phyloP scores from a whole-genome alignment of 92 coral and sea anemone species.

The Paragorgia papillata region DNA sequence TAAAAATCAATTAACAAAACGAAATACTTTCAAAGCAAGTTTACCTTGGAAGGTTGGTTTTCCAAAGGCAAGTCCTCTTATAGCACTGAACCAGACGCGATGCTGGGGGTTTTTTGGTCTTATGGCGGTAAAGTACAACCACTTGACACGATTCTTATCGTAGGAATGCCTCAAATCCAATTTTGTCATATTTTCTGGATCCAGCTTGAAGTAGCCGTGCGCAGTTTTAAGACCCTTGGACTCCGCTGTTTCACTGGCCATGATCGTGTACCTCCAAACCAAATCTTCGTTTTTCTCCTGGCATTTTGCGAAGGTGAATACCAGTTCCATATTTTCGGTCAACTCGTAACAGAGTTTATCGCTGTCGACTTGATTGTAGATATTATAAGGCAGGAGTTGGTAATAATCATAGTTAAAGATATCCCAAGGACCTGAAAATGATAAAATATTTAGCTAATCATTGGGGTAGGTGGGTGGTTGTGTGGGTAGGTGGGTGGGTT shows the following conservation, averaged over 20 bases:
- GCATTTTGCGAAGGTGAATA: neutral
- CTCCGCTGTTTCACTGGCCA: neutral
- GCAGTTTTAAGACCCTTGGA: constrained; percentile 12
- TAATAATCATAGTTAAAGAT: neutral
- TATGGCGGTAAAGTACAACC: too few relatives aligned
- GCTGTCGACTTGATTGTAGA: neutral
- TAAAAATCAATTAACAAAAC: too few relatives aligned
- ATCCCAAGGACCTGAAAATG: neutral
- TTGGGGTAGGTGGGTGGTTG: too few relatives aligned
- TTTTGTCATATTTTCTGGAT: neutral
- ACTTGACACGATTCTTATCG: neutral
- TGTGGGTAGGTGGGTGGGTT: too few relatives aligned
- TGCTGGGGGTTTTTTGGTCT: constrained; percentile 3
- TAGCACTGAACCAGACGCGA: constrained; percentile 35
- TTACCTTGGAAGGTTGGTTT: too few relatives aligned
- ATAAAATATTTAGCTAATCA: neutral
- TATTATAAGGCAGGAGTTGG: neutral
- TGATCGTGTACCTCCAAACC: constrained; percentile 28
- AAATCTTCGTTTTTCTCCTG: neutral
- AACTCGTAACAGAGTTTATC: neutral
- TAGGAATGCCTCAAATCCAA: constrained; percentile 14
- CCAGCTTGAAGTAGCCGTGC: constrained; percentile 38
- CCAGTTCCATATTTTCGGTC: neutral
- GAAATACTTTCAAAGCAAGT: too few relatives aligned
- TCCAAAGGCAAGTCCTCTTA: constrained; percentile 30